Base-by-base conservation (phyloP, 2,797 vertebrate genomes). In the Oreonectes daqikongensis region DNA sequence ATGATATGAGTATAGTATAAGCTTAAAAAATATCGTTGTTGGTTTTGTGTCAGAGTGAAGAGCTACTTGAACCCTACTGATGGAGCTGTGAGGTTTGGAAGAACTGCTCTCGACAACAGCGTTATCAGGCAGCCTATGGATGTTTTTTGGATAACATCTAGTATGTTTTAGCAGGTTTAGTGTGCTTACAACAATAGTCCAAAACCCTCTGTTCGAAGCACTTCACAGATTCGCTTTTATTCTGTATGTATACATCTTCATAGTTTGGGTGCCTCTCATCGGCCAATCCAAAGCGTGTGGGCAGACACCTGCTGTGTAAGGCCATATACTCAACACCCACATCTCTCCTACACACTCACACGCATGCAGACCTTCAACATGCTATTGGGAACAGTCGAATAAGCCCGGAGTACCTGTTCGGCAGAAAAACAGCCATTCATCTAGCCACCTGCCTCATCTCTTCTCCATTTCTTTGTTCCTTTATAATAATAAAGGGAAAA, bases 201-300 rank as follows among this genome's bases (percentile, higher is more conserved):
- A n/a, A n/a, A n/a, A n/a, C n/a, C n/a, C n/a, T n/a, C 53, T 57
- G 53, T 57, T 57, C 12, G 6, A 57, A 57, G 53, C 53, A 28
- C 24, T 24, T 15, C 53, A 28, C 14, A 10, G 24, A 28, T 57
- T 11, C 17, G 32, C 1, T 61, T n/a, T 30, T 60, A 18, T 10
- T 42, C 12, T 42, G 10, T 2, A 17, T 30, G 7, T 32, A 15
- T 15, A 2, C 32, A 38, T 64, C 5, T 40, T 18, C 6, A 38
- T 24, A 63, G 30, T 63, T 63, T 63, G 18, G 20, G 28, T 30
- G 30, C 30, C 9, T 3, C 42, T 24, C 2, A 32, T 35, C 8
- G 55, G 46, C 70, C 28, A 72, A 72, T 72, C 70, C 61, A 28
- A 72, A 48, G 70, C 44, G 46, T 53, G 72, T n/a, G 5, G 44